phyloP scores from a whole-genome alignment of 2,113 vertebrate genomes.

The Gallinago undulata region DNA sequence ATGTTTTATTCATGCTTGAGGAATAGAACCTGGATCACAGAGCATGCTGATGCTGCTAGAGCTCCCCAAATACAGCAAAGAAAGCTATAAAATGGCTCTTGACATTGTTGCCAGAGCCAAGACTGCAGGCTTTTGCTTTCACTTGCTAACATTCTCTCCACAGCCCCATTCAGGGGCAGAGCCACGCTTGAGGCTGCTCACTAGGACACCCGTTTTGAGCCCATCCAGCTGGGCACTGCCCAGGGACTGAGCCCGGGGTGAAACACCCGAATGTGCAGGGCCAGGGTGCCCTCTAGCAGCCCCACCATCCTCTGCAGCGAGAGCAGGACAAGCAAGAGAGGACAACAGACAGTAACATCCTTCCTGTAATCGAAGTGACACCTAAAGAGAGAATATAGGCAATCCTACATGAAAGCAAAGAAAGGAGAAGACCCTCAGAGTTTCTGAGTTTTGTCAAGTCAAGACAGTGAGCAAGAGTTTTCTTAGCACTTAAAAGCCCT shows the following conservation, averaged over 20 bases:
- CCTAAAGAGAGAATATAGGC: neutral
- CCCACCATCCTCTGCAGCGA: fast-evolving
- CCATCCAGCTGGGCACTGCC: neutral
- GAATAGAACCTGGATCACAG: neutral
- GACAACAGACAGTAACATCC: fast-evolving
- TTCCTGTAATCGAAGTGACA: fast-evolving
- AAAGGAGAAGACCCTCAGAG: neutral
- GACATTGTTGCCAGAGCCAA: neutral
- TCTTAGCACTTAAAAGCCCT: neutral
- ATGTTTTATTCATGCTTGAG: neutral
- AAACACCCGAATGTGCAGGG: fast-evolving
- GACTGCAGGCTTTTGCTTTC: neutral
- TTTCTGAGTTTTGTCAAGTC: neutral
- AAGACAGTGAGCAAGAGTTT: neutral
- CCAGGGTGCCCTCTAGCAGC: neutral
- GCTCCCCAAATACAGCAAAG: neutral
- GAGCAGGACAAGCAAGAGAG: fast-evolving
- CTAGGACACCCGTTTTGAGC: fast-evolving
- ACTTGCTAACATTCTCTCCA: neutral
- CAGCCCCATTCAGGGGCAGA: neutral
- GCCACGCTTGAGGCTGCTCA: fast-evolving
- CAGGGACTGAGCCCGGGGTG: fast-evolving
- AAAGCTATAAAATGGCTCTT: fast-evolving
- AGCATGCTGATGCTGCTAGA: neutral
- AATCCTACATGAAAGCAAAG: neutral